Evolutionary conservation across 2,113 vertebrate genomes (phyloP).

Genomic region (Thunnus maccoyii): DNA sequence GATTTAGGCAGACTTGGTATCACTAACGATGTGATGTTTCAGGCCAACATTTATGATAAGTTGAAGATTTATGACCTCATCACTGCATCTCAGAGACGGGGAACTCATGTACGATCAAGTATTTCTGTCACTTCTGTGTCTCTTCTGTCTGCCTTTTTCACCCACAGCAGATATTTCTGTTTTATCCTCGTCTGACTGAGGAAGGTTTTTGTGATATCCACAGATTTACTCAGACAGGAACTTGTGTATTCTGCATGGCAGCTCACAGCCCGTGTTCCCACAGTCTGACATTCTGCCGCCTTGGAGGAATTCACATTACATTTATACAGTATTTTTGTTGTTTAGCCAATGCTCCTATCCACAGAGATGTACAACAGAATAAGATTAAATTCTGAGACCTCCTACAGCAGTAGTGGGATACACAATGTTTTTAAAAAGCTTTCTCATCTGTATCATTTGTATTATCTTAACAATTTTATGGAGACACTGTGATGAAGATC

Average conservation of each 20-base stretch:
- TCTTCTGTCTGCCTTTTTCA: slow-evolving; percentile 7
- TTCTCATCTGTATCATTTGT: background rate
- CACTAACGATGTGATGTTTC: background rate
- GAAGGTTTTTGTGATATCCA: slow-evolving; percentile 24
- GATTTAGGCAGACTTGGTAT: background rate
- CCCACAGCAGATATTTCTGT: slow-evolving; percentile 2
- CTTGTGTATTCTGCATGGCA: slow-evolving; percentile 34
- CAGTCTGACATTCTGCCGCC: slow-evolving; percentile 42
- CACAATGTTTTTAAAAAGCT: background rate
- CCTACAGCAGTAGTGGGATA: background rate
- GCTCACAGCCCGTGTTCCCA: slow-evolving; percentile 27
- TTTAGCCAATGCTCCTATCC: slow-evolving; percentile 53
- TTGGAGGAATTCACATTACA: slow-evolving; percentile 60
- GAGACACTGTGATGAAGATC: background rate
- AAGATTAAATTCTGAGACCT: slow-evolving; percentile 39
- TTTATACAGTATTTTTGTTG: slow-evolving; percentile 52
- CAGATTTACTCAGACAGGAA: slow-evolving; percentile 32
- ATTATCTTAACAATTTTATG: background rate
- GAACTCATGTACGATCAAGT: background rate
- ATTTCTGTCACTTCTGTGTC: background rate
- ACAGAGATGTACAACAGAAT: slow-evolving; percentile 39
- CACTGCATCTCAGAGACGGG: background rate
- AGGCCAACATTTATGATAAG: background rate
- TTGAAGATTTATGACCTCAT: background rate
- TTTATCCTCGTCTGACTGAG: slow-evolving; percentile 5